Evolutionary conservation across 2,797 vertebrate genomes (phyloP).

Genomic region (Huso huso): DNA sequence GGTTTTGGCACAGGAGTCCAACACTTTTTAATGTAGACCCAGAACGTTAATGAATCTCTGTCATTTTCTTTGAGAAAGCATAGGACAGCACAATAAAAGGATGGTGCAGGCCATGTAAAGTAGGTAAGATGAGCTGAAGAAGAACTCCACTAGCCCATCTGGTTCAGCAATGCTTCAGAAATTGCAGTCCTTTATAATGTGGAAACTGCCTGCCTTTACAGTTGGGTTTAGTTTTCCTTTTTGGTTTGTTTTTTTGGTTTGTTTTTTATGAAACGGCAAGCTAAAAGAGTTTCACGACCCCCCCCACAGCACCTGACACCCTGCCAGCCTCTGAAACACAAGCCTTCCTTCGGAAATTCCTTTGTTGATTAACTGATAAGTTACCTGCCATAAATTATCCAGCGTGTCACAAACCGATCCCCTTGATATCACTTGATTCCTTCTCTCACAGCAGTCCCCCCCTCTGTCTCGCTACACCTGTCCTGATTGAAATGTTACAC

Average conservation of each 20-base stretch:
- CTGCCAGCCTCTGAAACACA: constrained; percentile 35
- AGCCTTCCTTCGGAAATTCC: constrained; percentile 46
- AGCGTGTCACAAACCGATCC: constrained; percentile 38
- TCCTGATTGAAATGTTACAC: constrained; percentile 34
- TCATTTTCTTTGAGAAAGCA: too few species aligned
- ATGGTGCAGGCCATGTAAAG: too few species aligned
- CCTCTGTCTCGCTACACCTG: constrained; percentile 15
- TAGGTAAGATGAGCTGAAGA: too few species aligned
- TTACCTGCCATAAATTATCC: constrained; percentile 42
- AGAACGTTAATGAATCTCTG: too few species aligned
- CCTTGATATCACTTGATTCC: constrained; percentile 10
- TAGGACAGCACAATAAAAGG: too few species aligned
- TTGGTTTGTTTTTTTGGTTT: too few species aligned
- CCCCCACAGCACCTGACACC: constrained; percentile 35
- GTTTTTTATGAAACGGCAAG: not conserved
- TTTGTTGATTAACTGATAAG: constrained; percentile 44
- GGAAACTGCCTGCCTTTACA: not conserved
- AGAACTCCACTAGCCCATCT: too few species aligned
- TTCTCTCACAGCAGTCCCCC: too few species aligned
- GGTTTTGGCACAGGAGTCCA: too few species aligned
- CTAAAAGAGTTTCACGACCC: constrained; percentile 23
- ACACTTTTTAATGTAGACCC: too few species aligned
- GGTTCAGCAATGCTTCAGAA: too few species aligned
- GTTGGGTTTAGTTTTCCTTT: too few species aligned
- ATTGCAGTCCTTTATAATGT: not conserved